Evolutionary conservation across 2,113 vertebrate genomes (phyloP).

Genomic region (Chroicocephalus ridibundus): DNA sequence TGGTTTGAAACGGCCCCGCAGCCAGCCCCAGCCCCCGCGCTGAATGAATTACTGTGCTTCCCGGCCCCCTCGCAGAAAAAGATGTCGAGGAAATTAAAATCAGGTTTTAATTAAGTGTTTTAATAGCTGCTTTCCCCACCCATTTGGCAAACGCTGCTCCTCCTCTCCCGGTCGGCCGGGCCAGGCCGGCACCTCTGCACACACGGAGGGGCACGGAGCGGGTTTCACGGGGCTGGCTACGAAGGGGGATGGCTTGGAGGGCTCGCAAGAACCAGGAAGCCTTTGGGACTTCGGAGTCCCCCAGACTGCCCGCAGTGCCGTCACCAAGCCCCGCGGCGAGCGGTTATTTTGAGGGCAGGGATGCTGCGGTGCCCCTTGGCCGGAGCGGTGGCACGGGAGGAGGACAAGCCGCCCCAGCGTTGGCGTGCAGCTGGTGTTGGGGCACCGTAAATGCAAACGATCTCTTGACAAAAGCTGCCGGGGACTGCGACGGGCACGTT

Average conservation of each 20-base stretch:
- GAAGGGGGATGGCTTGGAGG: background rate
- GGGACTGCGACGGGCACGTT: background rate
- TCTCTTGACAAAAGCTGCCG: background rate
- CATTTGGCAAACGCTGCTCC: background rate
- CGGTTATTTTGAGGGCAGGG: background rate
- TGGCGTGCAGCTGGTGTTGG: background rate
- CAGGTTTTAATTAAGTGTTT: background rate
- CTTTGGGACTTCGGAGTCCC: background rate
- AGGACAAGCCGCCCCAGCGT: background rate
- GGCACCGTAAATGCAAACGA: background rate
- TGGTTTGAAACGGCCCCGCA: background rate
- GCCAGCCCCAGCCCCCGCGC: background rate
- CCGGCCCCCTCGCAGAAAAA: fast-evolving
- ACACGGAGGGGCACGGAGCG: fast-evolving
- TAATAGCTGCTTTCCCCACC: background rate
- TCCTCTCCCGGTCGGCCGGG: background rate
- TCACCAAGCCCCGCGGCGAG: background rate
- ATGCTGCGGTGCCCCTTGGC: background rate
- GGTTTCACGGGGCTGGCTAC: background rate
- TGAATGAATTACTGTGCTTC: background rate
- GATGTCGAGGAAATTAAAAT: background rate
- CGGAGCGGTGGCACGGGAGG: background rate
- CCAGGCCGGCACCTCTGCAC: background rate
- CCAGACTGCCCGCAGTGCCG: background rate
- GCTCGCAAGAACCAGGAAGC: background rate